Base-by-base conservation (phyloP, 2,113 vertebrate genomes). In the Ictalurus punctatus region DNA sequence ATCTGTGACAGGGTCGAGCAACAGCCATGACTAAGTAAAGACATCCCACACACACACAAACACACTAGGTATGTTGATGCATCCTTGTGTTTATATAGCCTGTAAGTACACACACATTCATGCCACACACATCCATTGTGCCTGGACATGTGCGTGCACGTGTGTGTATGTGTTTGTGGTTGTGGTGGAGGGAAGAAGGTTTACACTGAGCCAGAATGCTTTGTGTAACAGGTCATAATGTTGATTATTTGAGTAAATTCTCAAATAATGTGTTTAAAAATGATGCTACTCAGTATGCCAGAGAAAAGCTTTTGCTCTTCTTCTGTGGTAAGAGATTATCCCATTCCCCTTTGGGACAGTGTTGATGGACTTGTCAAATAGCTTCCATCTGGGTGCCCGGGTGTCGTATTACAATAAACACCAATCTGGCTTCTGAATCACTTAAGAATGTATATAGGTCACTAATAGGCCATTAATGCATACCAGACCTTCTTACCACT, bases 401-500 rank as follows among this genome's bases (percentile, higher is more conserved):
- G 92, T 88, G 73, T 93, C 84, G 14, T 63, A 82, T 94, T 92
- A 93, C 92, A 85, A 84, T 80, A 85, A 85, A 86, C 76, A 90
- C 67, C 82, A 80, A 88, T 92, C 90, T 90, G 90, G 89, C 88
- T 91, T 91, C 86, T 86, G 89, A 89, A 80, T 88, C 59, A 88
- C 87, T 93, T 82, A 89, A 87, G 59, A 86, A 71, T 12, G 58
- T 69, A 56, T 74, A 63, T 52, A 85, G 90, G 90, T 92, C 89
- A 87, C 92, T 89, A 92, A 91, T 83, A 78, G 89, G 83, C 69
- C 81, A 84, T 79, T 89, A 86, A 92, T 73, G 88, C 83, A 86
- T 88, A 58, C 85, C 4, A 86, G 84, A 86, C 56, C 30, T 34
- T 16, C 48, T 87, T 34, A 74, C n/a, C 27, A 76, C 71, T 82